phyloP scores from a whole-genome alignment of 2,797 vertebrate species.

The Carduelis carduelis region DNA sequence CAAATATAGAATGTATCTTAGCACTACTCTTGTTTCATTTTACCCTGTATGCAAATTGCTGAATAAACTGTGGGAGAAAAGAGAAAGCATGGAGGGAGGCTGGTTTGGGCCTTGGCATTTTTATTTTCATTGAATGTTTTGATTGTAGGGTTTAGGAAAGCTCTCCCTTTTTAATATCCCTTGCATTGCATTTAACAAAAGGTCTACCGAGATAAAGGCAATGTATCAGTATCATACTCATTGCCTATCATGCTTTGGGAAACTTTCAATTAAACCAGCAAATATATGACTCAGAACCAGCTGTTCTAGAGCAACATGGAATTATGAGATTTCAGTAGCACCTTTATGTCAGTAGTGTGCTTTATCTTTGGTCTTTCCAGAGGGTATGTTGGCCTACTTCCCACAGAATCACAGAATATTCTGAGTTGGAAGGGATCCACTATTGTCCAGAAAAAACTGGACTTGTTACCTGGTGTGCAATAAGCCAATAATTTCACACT shows the following conservation, averaged over 20 bases:
- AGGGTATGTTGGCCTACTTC: background rate
- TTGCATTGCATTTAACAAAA: background rate
- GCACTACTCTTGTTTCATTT: background rate
- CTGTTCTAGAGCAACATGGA: fast-evolving
- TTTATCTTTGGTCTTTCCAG: background rate
- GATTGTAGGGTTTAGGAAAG: background rate
- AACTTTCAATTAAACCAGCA: background rate
- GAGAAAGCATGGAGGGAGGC: background rate
- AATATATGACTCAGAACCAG: fast-evolving
- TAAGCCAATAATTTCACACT: background rate
- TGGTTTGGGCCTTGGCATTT: background rate
- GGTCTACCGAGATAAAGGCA: background rate
- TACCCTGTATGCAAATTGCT: background rate
- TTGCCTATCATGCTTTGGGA: background rate
- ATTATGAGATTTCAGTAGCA: fast-evolving
- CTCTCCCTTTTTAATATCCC: background rate
- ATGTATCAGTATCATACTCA: background rate
- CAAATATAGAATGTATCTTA: background rate
- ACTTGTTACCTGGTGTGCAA: background rate
- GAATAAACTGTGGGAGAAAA: background rate
- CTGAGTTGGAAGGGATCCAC: background rate
- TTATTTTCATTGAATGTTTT: background rate
- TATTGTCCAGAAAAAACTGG: background rate
- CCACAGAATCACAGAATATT: background rate
- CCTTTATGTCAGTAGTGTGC: background rate